Base-by-base conservation (phyloP, 92 coral and sea anemone species). In the Siderastrea siderea region DNA sequence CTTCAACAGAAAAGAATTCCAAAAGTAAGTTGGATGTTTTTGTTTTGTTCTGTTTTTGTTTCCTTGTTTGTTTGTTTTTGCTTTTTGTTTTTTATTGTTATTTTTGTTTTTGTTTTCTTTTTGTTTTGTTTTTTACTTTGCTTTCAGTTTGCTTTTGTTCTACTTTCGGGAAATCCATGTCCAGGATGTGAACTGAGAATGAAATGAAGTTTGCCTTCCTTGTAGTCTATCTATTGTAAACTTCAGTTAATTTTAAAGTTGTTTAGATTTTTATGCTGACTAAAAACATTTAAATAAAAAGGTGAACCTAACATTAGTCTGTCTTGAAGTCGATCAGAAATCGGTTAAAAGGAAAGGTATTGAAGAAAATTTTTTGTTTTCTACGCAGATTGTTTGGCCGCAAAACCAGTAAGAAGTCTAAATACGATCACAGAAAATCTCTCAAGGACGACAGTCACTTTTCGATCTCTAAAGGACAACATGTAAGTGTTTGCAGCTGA, bases 371-470 rank as follows among this genome's bases (percentile, higher is more conserved):
- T 12, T 15, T 64, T 16, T 62, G 1, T 55, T 69, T 57, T 85
- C 65, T 38, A 17, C 49, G 64, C 83, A 98, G 99, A 86, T 84
- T 98, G 64, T 98, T 98, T 77, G 97, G 99, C 45, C 91, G 98
- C 49, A 98, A 98, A 81, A 79, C 76, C 46, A 81, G 80, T 75
- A 92, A 93, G 77, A 86, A 95, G 54, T 92, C 92, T 53, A 87
- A 92, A n/a, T 80, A 85, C 47, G 86, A 89, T 54, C 90, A 91
- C 77, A 91, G 98, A 63, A 91, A 91, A 71, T 94, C 98, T 47
- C 92, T 98, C 46, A 92, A 96, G 58, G 99, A 98, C 48, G 99
- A 98, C 89, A 82, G 86, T 57, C 93, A 92, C 55, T 98, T 98
- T 81, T 86, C 89, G 4, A 94, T 86, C 26, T 88, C 96, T 13